phyloP scores from a whole-genome alignment of 2,113 vertebrate species.

The Columbina picui region DNA sequence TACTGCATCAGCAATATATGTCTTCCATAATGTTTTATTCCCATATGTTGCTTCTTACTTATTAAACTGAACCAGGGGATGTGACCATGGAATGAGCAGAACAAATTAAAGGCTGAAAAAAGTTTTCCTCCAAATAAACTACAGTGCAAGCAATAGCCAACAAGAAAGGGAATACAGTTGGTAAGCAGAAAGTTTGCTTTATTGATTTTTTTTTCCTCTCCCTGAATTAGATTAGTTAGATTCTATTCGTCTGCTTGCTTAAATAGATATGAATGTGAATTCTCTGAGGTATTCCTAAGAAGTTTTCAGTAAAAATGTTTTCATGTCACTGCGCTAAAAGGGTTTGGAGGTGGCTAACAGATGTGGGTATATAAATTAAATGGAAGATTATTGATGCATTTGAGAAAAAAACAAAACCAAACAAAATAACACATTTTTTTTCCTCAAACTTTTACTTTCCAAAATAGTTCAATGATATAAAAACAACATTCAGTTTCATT shows the following conservation, averaged over 20 bases:
- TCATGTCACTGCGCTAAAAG: conserved; percentile 66
- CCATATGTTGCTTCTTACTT: neutral
- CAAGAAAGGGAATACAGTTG: conserved; percentile 29
- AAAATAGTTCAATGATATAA: neutral
- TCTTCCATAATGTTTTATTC: neutral
- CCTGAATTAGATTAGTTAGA: conserved; percentile 61
- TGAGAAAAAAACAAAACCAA: neutral
- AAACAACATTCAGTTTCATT: neutral
- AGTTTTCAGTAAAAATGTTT: conserved; percentile 67
- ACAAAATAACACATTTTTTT: neutral
- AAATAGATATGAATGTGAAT: conserved; percentile 70
- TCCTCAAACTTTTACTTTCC: neutral
- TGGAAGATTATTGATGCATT: conserved; percentile 51
- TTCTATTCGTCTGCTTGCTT: conserved; percentile 55
- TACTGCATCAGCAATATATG: neutral
- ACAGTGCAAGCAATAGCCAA: conserved; percentile 25
- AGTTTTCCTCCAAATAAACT: conserved; percentile 25
- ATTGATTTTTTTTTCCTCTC: conserved; percentile 62
- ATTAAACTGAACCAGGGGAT: neutral
- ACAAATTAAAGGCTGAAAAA: conserved; percentile 47
- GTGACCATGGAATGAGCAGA: conserved; percentile 33
- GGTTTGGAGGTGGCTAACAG: conserved; percentile 58
- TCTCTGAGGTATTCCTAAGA: conserved; percentile 64
- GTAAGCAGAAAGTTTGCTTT: conserved; percentile 52
- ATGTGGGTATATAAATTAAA: conserved; percentile 59